These are phyloP conservation scores for Lampropteryx suffumata DNA, from an alignment of 2,888 invertebrate genomes.

Conservation along the genomic window DNA sequence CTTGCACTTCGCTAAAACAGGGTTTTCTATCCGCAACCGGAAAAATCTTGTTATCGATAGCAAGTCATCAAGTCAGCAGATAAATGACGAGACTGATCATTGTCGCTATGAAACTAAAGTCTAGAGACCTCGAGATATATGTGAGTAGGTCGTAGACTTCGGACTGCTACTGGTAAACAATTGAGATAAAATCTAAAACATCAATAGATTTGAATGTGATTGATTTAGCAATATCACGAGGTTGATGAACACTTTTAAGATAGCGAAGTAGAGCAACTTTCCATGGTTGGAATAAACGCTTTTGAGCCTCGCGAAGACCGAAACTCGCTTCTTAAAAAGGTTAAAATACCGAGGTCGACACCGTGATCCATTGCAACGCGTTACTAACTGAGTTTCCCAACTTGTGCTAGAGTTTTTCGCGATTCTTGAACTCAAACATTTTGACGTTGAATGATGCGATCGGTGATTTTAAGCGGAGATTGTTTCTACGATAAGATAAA, in stretches of 20 bases:
- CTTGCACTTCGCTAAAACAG: too few species aligned
- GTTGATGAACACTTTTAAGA: slow-evolving; percentile 1
- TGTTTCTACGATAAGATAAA: slow-evolving; percentile 30
- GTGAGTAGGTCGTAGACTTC: too few species aligned
- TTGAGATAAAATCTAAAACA: not conserved
- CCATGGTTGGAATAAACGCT: slow-evolving; percentile 16
- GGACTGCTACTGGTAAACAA: too few species aligned
- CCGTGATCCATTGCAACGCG: slow-evolving; percentile 12
- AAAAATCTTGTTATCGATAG: too few species aligned
- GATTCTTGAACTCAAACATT: slow-evolving; percentile 19
- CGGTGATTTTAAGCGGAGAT: slow-evolving; percentile 27
- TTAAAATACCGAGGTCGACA: slow-evolving; percentile 10
- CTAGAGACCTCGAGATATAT: too few species aligned
- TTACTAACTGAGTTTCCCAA: slow-evolving; percentile 17
- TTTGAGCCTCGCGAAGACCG: slow-evolving; percentile 6
- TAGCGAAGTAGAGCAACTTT: slow-evolving; percentile 9
- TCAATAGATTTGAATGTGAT: not conserved
- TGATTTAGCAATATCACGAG: not conserved
- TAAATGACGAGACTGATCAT: too few species aligned
- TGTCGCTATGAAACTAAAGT: too few species aligned
- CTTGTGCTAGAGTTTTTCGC: slow-evolving; percentile 9
- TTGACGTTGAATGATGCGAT: slow-evolving; percentile 34
- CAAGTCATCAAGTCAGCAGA: too few species aligned
- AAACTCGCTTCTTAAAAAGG: slow-evolving; percentile 17
- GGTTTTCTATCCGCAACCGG: too few species aligned